Base-by-base conservation (phyloP, 64 coral and sea anemone genomes). In the Dendrophyllia cribrosa region DNA sequence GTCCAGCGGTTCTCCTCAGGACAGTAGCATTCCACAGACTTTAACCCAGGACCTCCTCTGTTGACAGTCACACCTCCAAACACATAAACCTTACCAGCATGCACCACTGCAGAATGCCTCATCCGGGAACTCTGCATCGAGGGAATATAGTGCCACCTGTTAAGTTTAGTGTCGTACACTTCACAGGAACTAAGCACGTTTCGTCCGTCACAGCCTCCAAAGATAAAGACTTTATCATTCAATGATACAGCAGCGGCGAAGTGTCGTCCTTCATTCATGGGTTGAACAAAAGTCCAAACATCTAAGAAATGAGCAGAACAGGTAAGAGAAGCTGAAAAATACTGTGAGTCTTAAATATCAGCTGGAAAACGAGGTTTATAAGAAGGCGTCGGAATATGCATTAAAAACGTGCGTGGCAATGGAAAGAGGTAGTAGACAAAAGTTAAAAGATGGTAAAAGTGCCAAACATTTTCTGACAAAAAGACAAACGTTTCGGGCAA, bases 11-110 rank as follows among this genome's bases (percentile, higher is more conserved):
- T 59, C 20, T 52, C 21, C 1, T 74, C 70, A 13, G 90, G 72
- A 78, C 66, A 20, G 58, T 92, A 92, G 44, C 90, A 92, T 72
- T 92, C 90, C 55, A 86, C 79, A 25, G 79, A 85, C 47, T 21
- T 67, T 22, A 92, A 60, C 22, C 22, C 71, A 66, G 82, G 25
- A 9, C 79, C 79, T 45, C 16, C 58, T 59, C 88, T 51, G 51
- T 53, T 82, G 62, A 24, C 71, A 62, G 7, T 76, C 19, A 86
- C 13, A 20, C 90, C 90, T 9, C 90, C 90, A 67, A 92, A 59
- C 1, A 92, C 72, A 72, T 83, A 92, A 53, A 92, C 22, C 72
- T 92, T 92, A 6, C 70, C 90, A 67, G 6, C 70, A 47, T 78
- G 82, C 71, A 64, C 90, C 24, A 83, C 90, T 11, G 58, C 61